Conservation (phyloP, 2,888 invertebrate species). For the Bugulina stolonifera region DNA sequence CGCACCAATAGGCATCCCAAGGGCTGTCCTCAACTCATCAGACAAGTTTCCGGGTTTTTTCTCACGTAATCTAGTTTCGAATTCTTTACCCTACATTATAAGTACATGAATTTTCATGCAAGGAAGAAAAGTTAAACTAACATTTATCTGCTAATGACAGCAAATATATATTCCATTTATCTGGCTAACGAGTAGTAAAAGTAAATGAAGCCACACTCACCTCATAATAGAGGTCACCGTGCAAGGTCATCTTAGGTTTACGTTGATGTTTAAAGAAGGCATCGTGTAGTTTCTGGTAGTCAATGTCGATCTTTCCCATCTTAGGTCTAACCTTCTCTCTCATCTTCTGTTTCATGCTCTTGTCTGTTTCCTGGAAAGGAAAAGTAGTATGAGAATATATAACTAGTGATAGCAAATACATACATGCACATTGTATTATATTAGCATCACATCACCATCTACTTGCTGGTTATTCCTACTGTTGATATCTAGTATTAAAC, state of each 20-base stretch:
- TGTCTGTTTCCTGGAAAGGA: constrained; percentile 48
- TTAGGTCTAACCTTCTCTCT: constrained; percentile 92
- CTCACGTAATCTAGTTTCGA: constrained; percentile 91
- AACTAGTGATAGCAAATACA: too few species aligned
- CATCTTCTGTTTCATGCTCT: constrained; percentile 81
- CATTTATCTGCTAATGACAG: too few species aligned
- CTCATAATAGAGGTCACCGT: constrained; percentile 97
- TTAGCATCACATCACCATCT: too few species aligned
- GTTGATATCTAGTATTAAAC: too few species aligned
- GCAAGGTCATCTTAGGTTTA: constrained; percentile 96
- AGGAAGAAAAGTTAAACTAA: too few species aligned
- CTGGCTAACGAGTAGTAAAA: too few species aligned
- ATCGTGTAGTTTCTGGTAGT: constrained; percentile 98
- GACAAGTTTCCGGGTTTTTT: constrained; percentile 97
- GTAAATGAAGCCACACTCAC: too few species aligned
- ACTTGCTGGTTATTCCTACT: too few species aligned
- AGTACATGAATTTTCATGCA: too few species aligned
- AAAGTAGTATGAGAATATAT: too few species aligned
- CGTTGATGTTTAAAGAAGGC: constrained; percentile 99
- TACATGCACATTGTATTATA: too few species aligned
- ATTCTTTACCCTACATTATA: constrained; percentile 91
- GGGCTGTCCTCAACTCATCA: constrained; percentile 87
- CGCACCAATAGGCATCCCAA: constrained; percentile 97
- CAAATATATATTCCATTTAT: too few species aligned
- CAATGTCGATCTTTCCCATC: constrained; percentile 98